A percentile compares a stretch with the other conserved stretches of the same genome.
Evolutionary conservation across 2,113 vertebrate species (phyloP).

Genomic region (Trogon melanurus): DNA sequence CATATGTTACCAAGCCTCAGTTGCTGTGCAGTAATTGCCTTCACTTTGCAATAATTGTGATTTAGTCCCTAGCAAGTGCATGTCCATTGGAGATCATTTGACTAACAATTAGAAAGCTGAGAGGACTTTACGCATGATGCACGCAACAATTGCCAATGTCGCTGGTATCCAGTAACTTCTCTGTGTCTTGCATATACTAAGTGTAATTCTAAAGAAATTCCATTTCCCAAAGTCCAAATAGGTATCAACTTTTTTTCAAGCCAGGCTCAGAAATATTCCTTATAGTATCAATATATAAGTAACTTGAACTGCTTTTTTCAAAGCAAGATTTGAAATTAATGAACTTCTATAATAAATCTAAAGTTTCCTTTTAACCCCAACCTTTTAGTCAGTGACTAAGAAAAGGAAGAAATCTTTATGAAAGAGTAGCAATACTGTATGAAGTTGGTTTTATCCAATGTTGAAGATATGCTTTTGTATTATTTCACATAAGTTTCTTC

Average conservation of each 20-base stretch:
- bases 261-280: not conserved
- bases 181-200: not conserved
- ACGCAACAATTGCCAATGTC: not conserved
- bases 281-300: not conserved
- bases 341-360: not conserved
- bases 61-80: not conserved
- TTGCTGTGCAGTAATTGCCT: not conserved
- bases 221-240: not conserved
- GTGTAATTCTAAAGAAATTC: not conserved
- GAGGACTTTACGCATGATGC: not conserved
- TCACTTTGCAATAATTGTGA: conserved; percentile 33
- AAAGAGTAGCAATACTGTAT: not conserved
- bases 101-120: not conserved
- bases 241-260: not conserved
- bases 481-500: not conserved
- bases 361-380: not conserved
- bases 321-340: not conserved
- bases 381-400: not conserved
- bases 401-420: not conserved
- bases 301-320: not conserved
- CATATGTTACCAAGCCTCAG: not conserved
- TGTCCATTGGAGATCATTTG: not conserved
- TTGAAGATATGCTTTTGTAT: not conserved
- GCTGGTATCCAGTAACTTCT: not conserved
- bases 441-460: not conserved